phyloP scores from a whole-genome alignment of 2,113 vertebrate species.

The Dolichallabes microphthalmus region DNA sequence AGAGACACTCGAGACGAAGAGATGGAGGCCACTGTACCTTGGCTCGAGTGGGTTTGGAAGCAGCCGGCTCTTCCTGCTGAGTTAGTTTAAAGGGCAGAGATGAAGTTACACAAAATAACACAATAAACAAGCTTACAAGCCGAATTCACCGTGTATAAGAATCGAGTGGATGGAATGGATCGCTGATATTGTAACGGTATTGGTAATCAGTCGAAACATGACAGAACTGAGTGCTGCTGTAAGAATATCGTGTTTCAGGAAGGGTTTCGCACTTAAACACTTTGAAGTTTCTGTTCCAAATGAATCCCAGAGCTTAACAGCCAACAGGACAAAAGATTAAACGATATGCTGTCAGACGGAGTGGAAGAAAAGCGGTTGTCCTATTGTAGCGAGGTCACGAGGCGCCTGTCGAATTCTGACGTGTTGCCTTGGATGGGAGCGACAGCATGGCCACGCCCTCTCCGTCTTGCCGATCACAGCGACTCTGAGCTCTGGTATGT shows the following conservation, averaged over 20 bases:
- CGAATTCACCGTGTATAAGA: not conserved
- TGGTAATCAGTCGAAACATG: not conserved
- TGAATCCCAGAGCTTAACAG: not conserved
- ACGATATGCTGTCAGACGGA: not conserved
- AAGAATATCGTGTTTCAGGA: not conserved
- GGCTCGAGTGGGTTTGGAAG: conserved; percentile 57
- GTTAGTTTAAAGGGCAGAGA: conserved; percentile 26
- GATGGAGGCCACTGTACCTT: conserved; percentile 64
- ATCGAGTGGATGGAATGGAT: not conserved
- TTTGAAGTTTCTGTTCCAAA: no score
- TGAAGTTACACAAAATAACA: conserved; percentile 18
- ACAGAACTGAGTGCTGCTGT: not conserved
- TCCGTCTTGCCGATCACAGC: not conserved
- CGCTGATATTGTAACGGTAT: no score
- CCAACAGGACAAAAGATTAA: not conserved
- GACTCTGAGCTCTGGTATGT: not conserved
- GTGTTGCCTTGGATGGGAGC: not conserved
- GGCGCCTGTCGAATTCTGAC: not conserved
- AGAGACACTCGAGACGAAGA: conserved; percentile 30
- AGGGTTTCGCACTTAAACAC: not conserved
- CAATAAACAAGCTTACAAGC: not conserved
- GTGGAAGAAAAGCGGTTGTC: not conserved
- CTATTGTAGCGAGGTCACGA: not conserved
- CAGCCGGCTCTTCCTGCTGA: conserved; percentile 64
- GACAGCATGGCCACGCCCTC: not conserved